Evolutionary conservation across 2,113 vertebrate species (phyloP).

Genomic region (Hyperopisus bebe): DNA sequence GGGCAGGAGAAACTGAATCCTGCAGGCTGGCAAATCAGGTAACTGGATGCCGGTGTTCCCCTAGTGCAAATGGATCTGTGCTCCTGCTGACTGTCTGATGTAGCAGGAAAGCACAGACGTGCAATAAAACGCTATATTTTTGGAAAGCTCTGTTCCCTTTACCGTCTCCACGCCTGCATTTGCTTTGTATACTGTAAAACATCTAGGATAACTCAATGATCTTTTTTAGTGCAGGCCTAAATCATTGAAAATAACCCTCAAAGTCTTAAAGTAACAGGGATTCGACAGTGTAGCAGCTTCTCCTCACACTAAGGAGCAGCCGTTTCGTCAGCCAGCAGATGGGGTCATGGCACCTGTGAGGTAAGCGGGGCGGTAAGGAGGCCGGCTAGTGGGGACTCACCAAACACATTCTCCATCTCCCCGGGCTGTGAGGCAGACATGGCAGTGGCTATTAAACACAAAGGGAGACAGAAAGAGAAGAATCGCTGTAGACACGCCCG

Average conservation of each 20-base stretch:
- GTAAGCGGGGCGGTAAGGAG: neutral
- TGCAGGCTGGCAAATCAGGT: neutral
- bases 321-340: neutral
- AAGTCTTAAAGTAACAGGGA: neutral
- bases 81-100: neutral
- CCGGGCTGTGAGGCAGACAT: slow-evolving; percentile 32
- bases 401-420: slow-evolving; percentile 39
- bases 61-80: neutral
- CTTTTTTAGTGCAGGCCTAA: neutral
- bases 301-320: neutral
- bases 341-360: neutral
- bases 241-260: neutral
- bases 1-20: neutral
- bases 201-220: neutral
- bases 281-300: neutral
- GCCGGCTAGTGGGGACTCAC: slow-evolving; percentile 23
- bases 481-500: neutral
- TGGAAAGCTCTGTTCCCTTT: neutral
- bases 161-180: neutral
- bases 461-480: neutral
- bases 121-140: neutral
- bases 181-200: neutral
- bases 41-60: neutral
- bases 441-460: neutral
- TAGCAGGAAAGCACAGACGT: neutral